phyloP scores from a whole-genome alignment of 2,888 invertebrate species.

The Noctuana brunneofusca region DNA sequence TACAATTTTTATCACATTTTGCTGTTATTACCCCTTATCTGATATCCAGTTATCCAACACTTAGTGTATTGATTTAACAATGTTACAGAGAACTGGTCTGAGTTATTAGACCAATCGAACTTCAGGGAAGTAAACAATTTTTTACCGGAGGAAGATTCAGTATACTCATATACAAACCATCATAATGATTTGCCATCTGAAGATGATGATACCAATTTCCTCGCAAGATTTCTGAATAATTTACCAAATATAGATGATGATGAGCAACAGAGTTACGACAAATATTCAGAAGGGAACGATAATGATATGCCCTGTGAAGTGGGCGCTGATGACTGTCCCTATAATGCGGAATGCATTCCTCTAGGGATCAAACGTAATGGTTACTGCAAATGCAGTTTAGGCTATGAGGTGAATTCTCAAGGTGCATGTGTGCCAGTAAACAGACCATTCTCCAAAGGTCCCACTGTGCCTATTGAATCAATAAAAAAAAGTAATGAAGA shows the following conservation, averaged over 20 bases:
- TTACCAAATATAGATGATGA: conserved; percentile 69
- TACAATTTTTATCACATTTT: not conserved
- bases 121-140: conserved; percentile 68
- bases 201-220: conserved; percentile 66
- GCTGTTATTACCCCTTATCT: conserved; percentile 6
- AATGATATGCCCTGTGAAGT: conserved; percentile 84
- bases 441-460: conserved; percentile 71
- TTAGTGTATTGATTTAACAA: conserved; percentile 23
- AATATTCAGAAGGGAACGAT: conserved; percentile 67
- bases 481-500: conserved; percentile 62
- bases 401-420: conserved; percentile 77
- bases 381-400: conserved; percentile 87
- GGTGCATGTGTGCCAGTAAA: conserved; percentile 62
- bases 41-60: not conserved
- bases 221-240: conserved; percentile 69
- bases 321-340: conserved; percentile 83
- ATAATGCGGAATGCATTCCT: conserved; percentile 87
- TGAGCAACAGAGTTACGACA: conserved; percentile 61
- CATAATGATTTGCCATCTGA: conserved; percentile 60
- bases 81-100: conserved; percentile 77
- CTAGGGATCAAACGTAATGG: conserved; percentile 83
- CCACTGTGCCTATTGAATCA: conserved; percentile 59
- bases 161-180: conserved; percentile 65
- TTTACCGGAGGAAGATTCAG: conserved; percentile 69
- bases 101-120: conserved; percentile 73